Evolutionary conservation across 2,113 vertebrate species (phyloP), one percentile per base, ranked within the genome.

Genomic region (Charadrius vociferus): DNA sequence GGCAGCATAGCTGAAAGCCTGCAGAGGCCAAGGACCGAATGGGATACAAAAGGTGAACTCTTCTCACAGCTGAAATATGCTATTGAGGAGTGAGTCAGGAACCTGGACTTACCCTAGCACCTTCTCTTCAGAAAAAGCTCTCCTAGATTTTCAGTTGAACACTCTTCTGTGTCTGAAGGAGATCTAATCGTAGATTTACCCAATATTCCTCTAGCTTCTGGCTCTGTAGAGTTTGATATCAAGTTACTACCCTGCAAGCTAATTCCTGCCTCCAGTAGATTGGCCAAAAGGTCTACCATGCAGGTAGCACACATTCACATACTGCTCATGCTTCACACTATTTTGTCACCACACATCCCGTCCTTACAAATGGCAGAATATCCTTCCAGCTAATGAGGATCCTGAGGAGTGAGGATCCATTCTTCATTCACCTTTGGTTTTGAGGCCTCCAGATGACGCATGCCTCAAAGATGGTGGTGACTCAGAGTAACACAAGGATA

Each of bases 1-100:
- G 88, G 71, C 74, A 88, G 88, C 50, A 37, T 9, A 43, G 59
- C 85, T 86, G 71, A 71, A 37, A 87, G 62, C 29, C 85, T 93
- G 75, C 26, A 77, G 88, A 71, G 82, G 41, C 75, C 88, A 83
- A 58, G 53, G 79, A 6, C 74, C 81, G 67, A 49, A 18, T 1
- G 2, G 45, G 29, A 18, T 80, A 70, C 72, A 66, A 88, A 83
- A 86, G 75, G 50, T 63, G 71, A 92, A 6, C 29, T 80, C 20
- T 19, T 49, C n/a, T 78, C 18, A 37, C 45, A 62, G 24, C 24
- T 41, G 34, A 86, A 94, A 75, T 4, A 34, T 0, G 3, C 45
- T 49, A 5, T 5, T 9, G 30, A 83, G 41, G 47, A 92, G 19
- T 2, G 21, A 80, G 39, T 62, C 49, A 29, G 81, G 67, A 81